phyloP scores from a whole-genome alignment of 2,888 invertebrate species.

The Rosalia funebris region DNA sequence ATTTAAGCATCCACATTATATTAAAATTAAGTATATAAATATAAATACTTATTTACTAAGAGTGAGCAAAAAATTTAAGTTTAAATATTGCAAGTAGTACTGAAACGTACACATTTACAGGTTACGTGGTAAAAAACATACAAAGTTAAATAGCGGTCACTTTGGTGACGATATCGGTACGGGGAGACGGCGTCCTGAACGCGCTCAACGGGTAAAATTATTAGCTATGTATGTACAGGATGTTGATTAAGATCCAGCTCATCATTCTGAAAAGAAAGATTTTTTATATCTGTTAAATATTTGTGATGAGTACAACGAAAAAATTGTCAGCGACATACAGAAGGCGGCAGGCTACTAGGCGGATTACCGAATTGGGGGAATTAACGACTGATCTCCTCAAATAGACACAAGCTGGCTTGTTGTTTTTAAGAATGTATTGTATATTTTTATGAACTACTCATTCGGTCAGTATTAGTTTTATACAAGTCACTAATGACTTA shows the following conservation, averaged over 20 bases:
- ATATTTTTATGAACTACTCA: no score
- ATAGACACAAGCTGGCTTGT: no score
- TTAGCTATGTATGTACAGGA: background rate
- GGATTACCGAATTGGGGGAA: no score
- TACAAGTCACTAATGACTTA: no score
- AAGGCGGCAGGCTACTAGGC: no score
- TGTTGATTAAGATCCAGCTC: constrained; percentile 10
- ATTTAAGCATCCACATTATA: background rate
- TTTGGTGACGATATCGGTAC: background rate
- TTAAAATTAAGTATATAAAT: constrained; percentile 9
- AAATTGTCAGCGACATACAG: no score
- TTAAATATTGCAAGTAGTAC: background rate
- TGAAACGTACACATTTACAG: background rate
- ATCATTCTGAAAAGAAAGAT: constrained; percentile 6
- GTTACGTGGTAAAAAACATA: background rate
- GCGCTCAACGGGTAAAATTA: constrained; percentile 5
- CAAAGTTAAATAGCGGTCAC: constrained; percentile 5
- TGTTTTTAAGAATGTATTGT: no score
- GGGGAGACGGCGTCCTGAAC: constrained; percentile 4
- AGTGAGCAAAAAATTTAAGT: background rate
- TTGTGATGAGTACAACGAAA: no score
- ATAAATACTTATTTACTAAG: constrained; percentile 19
- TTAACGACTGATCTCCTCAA: no score
- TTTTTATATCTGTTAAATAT: no score
- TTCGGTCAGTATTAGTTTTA: no score